Evolutionary conservation across 2,113 vertebrate genomes (phyloP).

Genomic region (Speoplatyrhinus poulsoni): DNA sequence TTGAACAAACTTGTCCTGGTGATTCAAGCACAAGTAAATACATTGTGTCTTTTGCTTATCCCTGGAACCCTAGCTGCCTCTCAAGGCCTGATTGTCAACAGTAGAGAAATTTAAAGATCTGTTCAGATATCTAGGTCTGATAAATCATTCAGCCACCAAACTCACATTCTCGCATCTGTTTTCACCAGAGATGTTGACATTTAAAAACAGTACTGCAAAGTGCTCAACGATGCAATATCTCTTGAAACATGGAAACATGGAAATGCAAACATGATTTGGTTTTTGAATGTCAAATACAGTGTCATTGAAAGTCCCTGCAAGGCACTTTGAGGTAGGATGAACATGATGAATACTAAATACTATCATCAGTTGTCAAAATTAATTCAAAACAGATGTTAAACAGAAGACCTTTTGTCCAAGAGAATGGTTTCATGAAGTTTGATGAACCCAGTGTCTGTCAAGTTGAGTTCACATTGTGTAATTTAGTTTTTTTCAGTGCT

Average conservation of each 20-base stretch:
- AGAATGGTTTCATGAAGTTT: not conserved
- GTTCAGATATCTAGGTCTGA: constrained; percentile 15
- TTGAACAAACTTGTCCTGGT: constrained; percentile 31
- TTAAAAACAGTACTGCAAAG: constrained; percentile 24
- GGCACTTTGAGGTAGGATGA: not conserved
- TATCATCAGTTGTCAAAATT: not conserved
- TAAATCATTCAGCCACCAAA: constrained; percentile 42
- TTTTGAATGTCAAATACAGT: constrained; percentile 6
- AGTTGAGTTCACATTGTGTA: no score
- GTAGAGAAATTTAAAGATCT: constrained; percentile 48
- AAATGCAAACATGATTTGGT: not conserved
- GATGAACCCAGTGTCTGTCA: no score
- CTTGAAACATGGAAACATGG: not conserved
- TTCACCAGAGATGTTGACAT: constrained; percentile 19
- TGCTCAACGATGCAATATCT: constrained; percentile 6
- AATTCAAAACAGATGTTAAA: not conserved
- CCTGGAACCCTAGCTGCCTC: constrained; percentile 19
- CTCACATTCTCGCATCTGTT: constrained; percentile 18
- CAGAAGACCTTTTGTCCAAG: not conserved
- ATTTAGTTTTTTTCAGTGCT: no score
- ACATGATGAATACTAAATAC: not conserved
- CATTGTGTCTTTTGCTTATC: constrained; percentile 44
- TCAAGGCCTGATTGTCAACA: constrained; percentile 48
- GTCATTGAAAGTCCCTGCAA: constrained; percentile 6
- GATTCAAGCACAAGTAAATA: constrained; percentile 41